Base-by-base conservation (phyloP, 2,797 vertebrate genomes). In the Hemibagrus guttatus region DNA sequence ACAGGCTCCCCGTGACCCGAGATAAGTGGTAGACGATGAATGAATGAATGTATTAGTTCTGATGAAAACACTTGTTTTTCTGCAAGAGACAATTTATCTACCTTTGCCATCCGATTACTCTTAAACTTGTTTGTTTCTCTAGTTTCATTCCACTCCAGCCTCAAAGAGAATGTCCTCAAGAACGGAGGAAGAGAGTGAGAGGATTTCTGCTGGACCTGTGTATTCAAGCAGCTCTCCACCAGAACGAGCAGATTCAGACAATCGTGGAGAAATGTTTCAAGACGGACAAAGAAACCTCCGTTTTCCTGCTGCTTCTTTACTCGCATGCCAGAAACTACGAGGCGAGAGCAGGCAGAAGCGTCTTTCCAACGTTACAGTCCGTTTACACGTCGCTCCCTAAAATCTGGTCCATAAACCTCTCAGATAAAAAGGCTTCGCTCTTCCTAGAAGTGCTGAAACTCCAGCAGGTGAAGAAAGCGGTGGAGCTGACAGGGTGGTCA, bases 361-460 rank as follows among this genome's bases (percentile, higher is more conserved):
- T 86, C 49, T 46, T 88, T 86, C 46, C 66, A 66, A 56, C 39
- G 5, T 75, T 87, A 49, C 82, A n/a, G 8, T 3, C 81, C 23
- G 39, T 87, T 74, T 87, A 75, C 52, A 21, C n/a, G 71, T 58
- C 63, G 23, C 17, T n/a, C 46, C 85, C 83, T 82, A 46, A 21
- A 85, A 52, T 78, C 85, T 89, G 88, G 88, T 84, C 56, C 16
- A 35, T 88, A 72, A 68, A 86, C 58, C 63, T 86, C 56, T 86
- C 81, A 9, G 28, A 66, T n/a, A 71, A 42, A 86, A 84, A 81
- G 56, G 31, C 14, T 76, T 84, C 81, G 1, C 23, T 72, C 54
- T 46, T 87, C 11, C 26, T 85, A 28, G 85, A 89, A 71, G 85
- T 89, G 26, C 72, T 87, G 63, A 81, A 86, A 83, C 83, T 87